Percentiles rank a stretch among this genome's conserved stretches.
These are phyloP conservation scores for Aramus guarauna DNA, from an alignment of 2,113 vertebrate species.

Conservation along the genomic window DNA sequence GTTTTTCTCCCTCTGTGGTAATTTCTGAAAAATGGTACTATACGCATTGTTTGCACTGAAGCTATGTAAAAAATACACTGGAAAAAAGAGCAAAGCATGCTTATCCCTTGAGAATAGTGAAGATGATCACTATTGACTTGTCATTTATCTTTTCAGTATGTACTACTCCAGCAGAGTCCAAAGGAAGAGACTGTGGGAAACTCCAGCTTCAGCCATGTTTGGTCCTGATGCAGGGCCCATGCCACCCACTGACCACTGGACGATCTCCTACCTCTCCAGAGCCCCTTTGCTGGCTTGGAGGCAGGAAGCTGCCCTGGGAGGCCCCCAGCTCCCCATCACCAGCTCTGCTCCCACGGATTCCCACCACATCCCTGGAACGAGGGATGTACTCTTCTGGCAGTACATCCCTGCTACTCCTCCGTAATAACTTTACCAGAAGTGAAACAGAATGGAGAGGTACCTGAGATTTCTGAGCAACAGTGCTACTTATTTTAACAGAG, in stretches of 20 bases:
- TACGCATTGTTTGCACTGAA: not conserved
- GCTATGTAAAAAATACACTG: not conserved
- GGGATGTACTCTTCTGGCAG: not conserved
- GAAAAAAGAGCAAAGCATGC: accelerated
- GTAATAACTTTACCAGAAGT: constrained; percentile 14
- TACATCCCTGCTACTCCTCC: not conserved
- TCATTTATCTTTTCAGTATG: not conserved
- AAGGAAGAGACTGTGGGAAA: not conserved
- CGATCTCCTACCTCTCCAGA: not conserved
- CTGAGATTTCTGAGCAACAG: not conserved
- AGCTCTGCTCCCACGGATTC: not conserved
- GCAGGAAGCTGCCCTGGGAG: not conserved
- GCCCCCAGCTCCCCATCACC: not conserved
- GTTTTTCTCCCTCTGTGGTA: not conserved
- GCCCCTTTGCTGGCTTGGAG: not conserved
- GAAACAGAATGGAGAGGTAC: not conserved
- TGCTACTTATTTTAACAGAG: not conserved
- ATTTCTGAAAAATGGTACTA: not conserved
- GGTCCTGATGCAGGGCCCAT: not conserved
- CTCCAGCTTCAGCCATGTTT: accelerated
- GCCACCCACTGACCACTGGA: not conserved
- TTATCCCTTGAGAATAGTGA: not conserved
- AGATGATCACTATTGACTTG: not conserved
- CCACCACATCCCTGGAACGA: not conserved
- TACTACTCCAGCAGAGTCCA: not conserved